phyloP scores from a whole-genome alignment of 2,888 invertebrate genomes.

The Nycteola revayana region DNA sequence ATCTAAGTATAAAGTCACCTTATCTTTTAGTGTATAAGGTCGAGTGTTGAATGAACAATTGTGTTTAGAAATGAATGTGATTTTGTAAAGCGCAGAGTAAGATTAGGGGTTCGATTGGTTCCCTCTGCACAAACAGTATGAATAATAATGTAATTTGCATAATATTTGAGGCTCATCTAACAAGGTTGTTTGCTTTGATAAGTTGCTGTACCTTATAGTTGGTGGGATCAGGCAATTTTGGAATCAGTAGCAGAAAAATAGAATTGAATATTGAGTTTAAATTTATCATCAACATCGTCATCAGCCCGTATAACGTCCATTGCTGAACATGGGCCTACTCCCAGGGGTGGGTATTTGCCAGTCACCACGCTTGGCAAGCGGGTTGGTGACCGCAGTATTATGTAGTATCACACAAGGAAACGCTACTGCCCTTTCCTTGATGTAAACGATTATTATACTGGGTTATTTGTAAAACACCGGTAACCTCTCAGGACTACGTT shows the following conservation, averaged over 20 bases:
- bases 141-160: slow-evolving; percentile 80
- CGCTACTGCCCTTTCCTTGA: too few species aligned
- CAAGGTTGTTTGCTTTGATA: slow-evolving; percentile 73
- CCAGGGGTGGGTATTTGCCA: too few species aligned
- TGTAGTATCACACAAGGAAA: too few species aligned
- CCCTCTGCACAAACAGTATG: slow-evolving; percentile 79
- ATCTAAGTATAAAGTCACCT: slow-evolving; percentile 15
- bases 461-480: too few species aligned
- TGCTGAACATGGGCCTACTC: too few species aligned
- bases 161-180: slow-evolving; percentile 67
- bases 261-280: too few species aligned
- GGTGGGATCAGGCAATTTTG: slow-evolving; percentile 34
- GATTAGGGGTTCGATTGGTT: slow-evolving; percentile 69
- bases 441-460: too few species aligned
- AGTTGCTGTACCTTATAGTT: slow-evolving; percentile 52
- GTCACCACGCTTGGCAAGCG: too few species aligned
- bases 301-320: too few species aligned
- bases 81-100: slow-evolving; percentile 50
- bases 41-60: slow-evolving; percentile 24
- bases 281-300: too few species aligned
- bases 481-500: too few species aligned
- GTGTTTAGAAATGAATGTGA: slow-evolving; percentile 32
- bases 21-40: slow-evolving; percentile 20
- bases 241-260: slow-evolving; percentile 3
- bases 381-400: too few species aligned